Conservation (phyloP, 2,888 invertebrate genomes). For the Euplagia quadripunctaria region DNA sequence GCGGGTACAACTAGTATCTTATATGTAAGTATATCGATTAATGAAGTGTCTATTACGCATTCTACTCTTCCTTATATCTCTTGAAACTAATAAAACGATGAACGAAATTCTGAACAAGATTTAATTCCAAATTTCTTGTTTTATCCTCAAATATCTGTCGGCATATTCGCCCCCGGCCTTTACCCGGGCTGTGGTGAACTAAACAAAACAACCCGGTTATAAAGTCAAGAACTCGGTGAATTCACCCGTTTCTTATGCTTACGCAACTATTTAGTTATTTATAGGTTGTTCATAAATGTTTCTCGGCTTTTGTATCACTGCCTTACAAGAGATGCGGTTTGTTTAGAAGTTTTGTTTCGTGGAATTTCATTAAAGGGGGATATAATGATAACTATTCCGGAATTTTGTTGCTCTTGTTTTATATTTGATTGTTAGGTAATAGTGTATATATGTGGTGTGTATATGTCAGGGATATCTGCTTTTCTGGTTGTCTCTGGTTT, state of each 20-base stretch:
- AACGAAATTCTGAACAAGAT: constrained; percentile 35
- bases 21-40: no score
- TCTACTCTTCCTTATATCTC: neutral
- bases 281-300: constrained; percentile 45
- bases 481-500: no score
- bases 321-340: constrained; percentile 20
- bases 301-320: constrained; percentile 24
- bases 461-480: neutral
- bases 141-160: constrained; percentile 46
- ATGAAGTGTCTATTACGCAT: neutral
- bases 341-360: constrained; percentile 32
- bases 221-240: constrained; percentile 51
- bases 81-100: neutral
- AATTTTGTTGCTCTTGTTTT: neutral
- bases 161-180: constrained; percentile 48
- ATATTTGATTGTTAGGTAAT: neutral
- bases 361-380: constrained; percentile 35
- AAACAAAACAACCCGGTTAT: constrained; percentile 56
- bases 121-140: constrained; percentile 35
- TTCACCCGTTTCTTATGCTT: constrained; percentile 52
- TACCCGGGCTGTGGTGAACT: constrained; percentile 42
- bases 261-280: constrained; percentile 60
- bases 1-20: no score
- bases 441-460: neutral
- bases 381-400: constrained; percentile 10